Evolutionary conservation across 92 coral and sea anemone genomes (phyloP).

Genomic region (Diadumene lineata): DNA sequence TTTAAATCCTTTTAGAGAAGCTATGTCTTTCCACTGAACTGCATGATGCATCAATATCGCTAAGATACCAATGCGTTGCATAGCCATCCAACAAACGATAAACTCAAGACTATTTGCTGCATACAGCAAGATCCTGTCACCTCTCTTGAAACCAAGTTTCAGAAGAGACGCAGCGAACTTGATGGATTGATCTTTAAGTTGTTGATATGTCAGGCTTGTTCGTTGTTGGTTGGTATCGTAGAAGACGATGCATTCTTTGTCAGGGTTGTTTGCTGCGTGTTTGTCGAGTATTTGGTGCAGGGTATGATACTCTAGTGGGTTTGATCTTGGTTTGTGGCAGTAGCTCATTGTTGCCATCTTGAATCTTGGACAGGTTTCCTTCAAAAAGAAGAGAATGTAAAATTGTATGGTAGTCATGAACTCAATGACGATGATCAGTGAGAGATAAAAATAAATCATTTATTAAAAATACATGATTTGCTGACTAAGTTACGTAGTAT

Average conservation of each 20-base stretch:
- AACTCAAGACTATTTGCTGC: conserved; percentile 37
- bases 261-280: conserved; percentile 26
- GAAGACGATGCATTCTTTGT: conserved; percentile 27
- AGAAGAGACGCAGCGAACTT: conserved; percentile 31
- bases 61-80: conserved; percentile 26
- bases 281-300: conserved; percentile 31
- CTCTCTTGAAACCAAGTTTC: conserved; percentile 29
- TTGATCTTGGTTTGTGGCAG: conserved; percentile 42
- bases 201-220: conserved; percentile 14
- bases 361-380: not conserved
- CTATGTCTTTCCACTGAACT: conserved; percentile 7
- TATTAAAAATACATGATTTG: too few species aligned
- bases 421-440: too few species aligned
- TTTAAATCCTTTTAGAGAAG: conserved; percentile 15
- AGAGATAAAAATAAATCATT: too few species aligned
- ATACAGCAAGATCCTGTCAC: conserved; percentile 33
- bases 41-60: conserved; percentile 30
- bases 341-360: conserved; percentile 28
- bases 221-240: conserved; percentile 32
- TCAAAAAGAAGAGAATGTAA: too few species aligned
- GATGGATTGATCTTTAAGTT: conserved; percentile 23
- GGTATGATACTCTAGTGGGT: conserved; percentile 25
- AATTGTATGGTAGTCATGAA: too few species aligned
- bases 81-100: conserved; percentile 25
- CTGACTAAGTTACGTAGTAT: too few species aligned